A percentile compares a stretch with the other conserved stretches of the same genome.
phyloP scores from a whole-genome alignment of 2,888 invertebrate genomes.

The Lepidochrysops patricia region DNA sequence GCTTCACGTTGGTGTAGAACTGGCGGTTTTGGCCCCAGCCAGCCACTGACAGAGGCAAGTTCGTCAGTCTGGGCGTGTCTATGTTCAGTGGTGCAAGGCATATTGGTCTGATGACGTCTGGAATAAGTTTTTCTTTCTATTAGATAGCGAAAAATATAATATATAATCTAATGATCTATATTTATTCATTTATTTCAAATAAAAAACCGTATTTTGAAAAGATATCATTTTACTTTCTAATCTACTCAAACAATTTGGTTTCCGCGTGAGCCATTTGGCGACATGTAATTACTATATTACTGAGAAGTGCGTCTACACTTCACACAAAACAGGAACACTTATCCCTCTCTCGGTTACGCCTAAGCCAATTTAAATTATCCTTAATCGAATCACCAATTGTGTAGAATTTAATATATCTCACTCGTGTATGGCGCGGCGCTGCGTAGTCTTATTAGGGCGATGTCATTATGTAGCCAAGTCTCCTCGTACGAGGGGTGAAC shows the following conservation, averaged over 20 bases:
- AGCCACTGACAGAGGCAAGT: slow-evolving; percentile 49
- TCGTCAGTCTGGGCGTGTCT: slow-evolving; percentile 43
- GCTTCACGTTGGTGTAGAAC: slow-evolving; percentile 48
- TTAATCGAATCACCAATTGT: background rate
- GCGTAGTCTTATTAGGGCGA: slow-evolving; percentile 48
- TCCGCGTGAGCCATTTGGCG: too few species aligned
- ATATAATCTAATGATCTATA: too few species aligned
- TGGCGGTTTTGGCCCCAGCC: slow-evolving; percentile 61
- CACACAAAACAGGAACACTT: background rate
- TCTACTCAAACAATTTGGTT: too few species aligned
- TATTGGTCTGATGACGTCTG: slow-evolving; percentile 60
- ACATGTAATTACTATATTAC: too few species aligned
- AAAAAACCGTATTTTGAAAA: too few species aligned
- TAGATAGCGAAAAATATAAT: too few species aligned
- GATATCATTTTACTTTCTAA: too few species aligned
- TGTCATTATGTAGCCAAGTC: slow-evolving; percentile 47
- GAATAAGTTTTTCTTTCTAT: slow-evolving; percentile 30
- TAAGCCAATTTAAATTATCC: background rate
- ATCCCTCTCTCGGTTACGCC: background rate
- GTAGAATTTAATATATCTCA: slow-evolving; percentile 26
- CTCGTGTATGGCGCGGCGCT: slow-evolving; percentile 51
- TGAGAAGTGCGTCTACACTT: background rate
- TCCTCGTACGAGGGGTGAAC: slow-evolving; percentile 49
- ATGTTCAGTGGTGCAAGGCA: slow-evolving; percentile 55
- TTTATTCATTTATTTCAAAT: too few species aligned